Base-by-base conservation (phyloP, 2,113 vertebrate genomes). In the Lontra canadensis region DNA sequence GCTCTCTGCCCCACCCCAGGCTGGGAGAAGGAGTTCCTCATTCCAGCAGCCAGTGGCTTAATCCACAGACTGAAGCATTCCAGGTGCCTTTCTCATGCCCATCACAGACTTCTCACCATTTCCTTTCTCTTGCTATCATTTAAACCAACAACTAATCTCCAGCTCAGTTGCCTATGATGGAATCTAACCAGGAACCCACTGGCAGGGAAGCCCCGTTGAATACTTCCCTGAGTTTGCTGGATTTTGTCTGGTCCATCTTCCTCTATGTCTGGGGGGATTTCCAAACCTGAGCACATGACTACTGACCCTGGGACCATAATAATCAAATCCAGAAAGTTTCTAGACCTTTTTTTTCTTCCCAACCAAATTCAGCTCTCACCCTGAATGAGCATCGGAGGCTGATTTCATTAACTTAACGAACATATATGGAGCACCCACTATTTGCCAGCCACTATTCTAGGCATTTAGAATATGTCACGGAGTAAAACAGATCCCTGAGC, bases 21-120 rank as follows among this genome's bases (percentile, higher is more conserved):
- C 1, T 6, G 25, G 23, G 69, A 44, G 29, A 42, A 71, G 42
- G 49, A 89, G 44, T 98, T 98, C 97, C 97, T 97, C 96, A 94
- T 97, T 97, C 97, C 90, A 93, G 88, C 34, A 11, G 14, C 67
- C 92, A 80, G 92, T 83, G 84, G 31, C 59, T 78, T 79, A 79
- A 88, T 49, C 76, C 82, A 7, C 57, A 42, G 49, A 65, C 26
- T 23, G 31, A 86, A 12, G 42, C 52, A 31, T 34, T 85, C 21
- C 25, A n/a, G 49, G 47, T 39, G 34, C 52, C 65, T 31, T 90
- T 96, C 79, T 88, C 61, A 88, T 63, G 61, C 34, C 26, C 17
- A 29, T 26, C 3, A 7, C 20, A 21, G 65, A 61, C 47, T 84
- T 4, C 20, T 26, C 4, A 81, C 57, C 65, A n/a, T 85, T 97